These are phyloP conservation scores for Thymallus thymallus DNA, from an alignment of 2,113 vertebrate genomes.

Conservation along the genomic window DNA sequence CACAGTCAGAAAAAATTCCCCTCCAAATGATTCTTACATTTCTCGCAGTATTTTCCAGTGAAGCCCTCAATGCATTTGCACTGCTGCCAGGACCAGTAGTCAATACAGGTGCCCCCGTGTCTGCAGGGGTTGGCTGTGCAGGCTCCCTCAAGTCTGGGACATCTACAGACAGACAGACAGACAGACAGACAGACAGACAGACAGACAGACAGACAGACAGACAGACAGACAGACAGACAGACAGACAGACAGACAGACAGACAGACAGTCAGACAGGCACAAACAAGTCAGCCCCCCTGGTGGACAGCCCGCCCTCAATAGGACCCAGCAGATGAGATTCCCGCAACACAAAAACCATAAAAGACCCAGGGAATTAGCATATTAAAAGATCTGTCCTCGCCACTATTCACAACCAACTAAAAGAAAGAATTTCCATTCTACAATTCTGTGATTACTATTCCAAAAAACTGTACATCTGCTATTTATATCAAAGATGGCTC, in stretches of 20 bases:
- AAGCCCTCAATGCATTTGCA: slow-evolving; percentile 88
- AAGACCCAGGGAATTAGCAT: slow-evolving; percentile 64
- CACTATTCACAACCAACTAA: slow-evolving; percentile 46
- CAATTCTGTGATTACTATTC: not conserved
- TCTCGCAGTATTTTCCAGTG: slow-evolving; percentile 91
- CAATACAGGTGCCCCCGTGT: slow-evolving; percentile 87
- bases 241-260: too few species aligned
- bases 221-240: too few species aligned
- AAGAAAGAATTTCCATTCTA: not conserved
- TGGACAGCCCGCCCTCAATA: slow-evolving; percentile 17
- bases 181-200: too few species aligned
- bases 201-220: too few species aligned
- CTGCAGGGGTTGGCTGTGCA: slow-evolving; percentile 85
- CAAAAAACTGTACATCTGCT: not conserved
- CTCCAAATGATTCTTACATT: slow-evolving; percentile 76
- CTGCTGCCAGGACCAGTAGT: slow-evolving; percentile 96
- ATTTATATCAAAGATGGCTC: not conserved
- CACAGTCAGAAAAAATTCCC: too few species aligned
- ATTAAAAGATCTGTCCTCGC: slow-evolving; percentile 63
- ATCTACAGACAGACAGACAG: slow-evolving; percentile 74
- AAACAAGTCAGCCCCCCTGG: slow-evolving; percentile 10
- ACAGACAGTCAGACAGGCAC: slow-evolving; percentile 14
- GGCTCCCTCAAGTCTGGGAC: slow-evolving; percentile 89
- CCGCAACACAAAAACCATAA: slow-evolving; percentile 48
- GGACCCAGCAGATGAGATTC: slow-evolving; percentile 46